phyloP scores from a whole-genome alignment of 2,888 invertebrate species.

The Invenusta paracnida region DNA sequence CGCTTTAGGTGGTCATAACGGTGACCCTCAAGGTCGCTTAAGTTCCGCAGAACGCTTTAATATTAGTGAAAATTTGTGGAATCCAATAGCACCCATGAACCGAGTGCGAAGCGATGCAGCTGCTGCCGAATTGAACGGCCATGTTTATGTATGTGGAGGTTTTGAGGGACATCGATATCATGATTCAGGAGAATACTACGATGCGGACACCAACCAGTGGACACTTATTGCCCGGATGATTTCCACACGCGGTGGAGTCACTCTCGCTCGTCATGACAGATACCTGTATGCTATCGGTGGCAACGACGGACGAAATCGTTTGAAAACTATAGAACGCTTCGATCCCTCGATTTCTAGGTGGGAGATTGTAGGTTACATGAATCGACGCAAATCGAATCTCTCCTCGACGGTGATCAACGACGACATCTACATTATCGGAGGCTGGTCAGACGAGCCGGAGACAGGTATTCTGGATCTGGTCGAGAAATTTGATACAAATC shows the following conservation, averaged over 20 bases:
- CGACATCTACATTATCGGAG: constrained; percentile 43
- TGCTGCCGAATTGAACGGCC: constrained; percentile 55
- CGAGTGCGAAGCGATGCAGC: constrained; percentile 60
- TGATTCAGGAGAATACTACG: constrained; percentile 57
- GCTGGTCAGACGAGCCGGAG: constrained; percentile 43
- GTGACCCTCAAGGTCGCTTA: constrained; percentile 72
- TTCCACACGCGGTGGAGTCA: constrained; percentile 80
- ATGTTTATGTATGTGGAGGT: constrained; percentile 60
- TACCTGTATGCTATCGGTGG: constrained; percentile 66
- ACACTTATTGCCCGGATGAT: constrained; percentile 68
- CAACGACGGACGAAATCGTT: constrained; percentile 37
- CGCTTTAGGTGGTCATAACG: constrained; percentile 74
- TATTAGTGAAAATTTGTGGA: constrained; percentile 75
- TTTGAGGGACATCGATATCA: constrained; percentile 61
- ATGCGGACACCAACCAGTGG: constrained; percentile 57
- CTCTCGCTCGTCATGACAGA: constrained; percentile 78
- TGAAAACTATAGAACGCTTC: constrained; percentile 40
- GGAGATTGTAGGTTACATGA: constrained; percentile 36
- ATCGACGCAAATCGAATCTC: constrained; percentile 42
- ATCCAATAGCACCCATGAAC: constrained; percentile 67
- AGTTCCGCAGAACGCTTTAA: constrained; percentile 77
- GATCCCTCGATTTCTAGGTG: constrained; percentile 33
- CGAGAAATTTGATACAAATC: constrained; percentile 41
- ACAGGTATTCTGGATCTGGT: constrained; percentile 39
- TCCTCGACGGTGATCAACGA: constrained; percentile 38